Percentiles rank a stretch among this genome's conserved stretches.
phyloP scores from a whole-genome alignment of 2,888 invertebrate genomes.

The Drosophila stalkeri region DNA sequence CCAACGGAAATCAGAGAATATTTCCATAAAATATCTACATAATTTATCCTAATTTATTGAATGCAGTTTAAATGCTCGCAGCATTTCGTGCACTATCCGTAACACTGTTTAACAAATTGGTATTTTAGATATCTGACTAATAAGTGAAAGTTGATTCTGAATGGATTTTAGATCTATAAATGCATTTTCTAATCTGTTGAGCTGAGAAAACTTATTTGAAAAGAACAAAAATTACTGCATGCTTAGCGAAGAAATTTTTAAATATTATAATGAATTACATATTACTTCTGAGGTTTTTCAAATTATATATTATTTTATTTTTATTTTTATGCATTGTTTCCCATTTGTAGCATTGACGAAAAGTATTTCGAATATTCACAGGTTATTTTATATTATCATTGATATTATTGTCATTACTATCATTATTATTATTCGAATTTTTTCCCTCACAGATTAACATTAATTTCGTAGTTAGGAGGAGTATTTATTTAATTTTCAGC shows the following conservation, averaged over 20 bases:
- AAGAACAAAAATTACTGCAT: neutral
- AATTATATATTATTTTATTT: no score
- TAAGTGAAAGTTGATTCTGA: constrained; percentile 6
- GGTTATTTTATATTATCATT: no score
- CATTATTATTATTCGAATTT: no score
- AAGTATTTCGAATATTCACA: no score
- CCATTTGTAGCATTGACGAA: no score
- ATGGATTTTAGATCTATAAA: neutral
- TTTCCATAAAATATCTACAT: neutral
- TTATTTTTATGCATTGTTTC: no score
- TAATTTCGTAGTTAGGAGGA: no score
- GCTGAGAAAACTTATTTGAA: neutral
- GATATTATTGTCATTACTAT: no score
- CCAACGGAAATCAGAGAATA: neutral
- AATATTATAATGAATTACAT: no score
- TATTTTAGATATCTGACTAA: neutral
- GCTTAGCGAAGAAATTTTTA: neutral
- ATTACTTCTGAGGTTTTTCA: no score
- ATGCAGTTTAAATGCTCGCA: neutral
- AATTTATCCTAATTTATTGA: neutral
- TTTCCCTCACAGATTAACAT: no score
- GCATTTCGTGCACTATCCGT: neutral
- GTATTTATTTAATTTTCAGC: no score
- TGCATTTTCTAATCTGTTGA: neutral
- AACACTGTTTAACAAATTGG: neutral